phyloP scores from a whole-genome alignment of 2,113 vertebrate genomes.

The Neolamprologus tretocephalus region DNA sequence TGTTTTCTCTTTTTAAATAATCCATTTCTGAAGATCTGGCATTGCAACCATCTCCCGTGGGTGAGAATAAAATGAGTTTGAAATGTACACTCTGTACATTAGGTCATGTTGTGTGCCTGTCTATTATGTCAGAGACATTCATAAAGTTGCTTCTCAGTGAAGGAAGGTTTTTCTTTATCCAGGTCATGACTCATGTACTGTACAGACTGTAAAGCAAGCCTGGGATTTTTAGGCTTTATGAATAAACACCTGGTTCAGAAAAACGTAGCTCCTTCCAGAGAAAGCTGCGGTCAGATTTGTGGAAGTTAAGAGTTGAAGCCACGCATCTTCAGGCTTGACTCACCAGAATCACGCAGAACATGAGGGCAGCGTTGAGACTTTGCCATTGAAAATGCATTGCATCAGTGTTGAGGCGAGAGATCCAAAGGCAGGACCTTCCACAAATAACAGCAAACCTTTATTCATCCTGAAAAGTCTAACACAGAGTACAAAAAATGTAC shows the following conservation, averaged over 20 bases:
- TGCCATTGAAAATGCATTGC: fast-evolving
- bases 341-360: neutral
- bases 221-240: neutral
- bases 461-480: neutral
- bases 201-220: neutral
- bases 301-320: neutral
- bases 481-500: neutral
- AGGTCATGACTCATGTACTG: neutral
- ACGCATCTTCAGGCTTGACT: fast-evolving
- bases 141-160: neutral
- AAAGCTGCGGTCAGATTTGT: fast-evolving
- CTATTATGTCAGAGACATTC: neutral
- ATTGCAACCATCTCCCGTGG: neutral
- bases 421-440: neutral
- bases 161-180: neutral
- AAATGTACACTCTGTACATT: neutral
- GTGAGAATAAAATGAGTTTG: neutral
- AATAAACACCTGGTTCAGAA: neutral
- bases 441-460: neutral
- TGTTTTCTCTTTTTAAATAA: neutral
- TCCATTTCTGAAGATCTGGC: neutral
- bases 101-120: neutral
- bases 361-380: neutral
- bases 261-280: neutral
- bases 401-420: neutral